Evolutionary conservation across 2,888 invertebrate genomes (phyloP), one percentile per base, ranked within the genome.

Genomic region (Diabrotica balteata): DNA sequence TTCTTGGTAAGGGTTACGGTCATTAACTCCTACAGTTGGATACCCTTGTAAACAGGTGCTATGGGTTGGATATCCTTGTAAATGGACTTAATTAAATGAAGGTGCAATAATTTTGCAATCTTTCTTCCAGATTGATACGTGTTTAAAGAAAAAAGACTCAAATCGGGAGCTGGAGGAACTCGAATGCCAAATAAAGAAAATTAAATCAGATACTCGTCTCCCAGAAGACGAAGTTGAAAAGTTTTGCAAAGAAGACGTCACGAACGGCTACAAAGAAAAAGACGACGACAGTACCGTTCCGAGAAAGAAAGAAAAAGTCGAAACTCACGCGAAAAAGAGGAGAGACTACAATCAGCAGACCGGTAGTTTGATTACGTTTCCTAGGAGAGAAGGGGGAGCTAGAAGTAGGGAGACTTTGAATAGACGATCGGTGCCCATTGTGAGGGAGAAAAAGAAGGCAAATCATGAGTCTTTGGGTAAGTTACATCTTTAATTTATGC

Each of bases 241-340:
- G 70, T 83, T 81, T 68, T 80, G 80, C 69, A 84, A 84, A 72
- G 84, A 84, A 74, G 80, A 83, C 60, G 75, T 80, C 58, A 82
- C 81, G 4, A 83, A 81, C 73, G 77, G 79, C 61, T 80, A 82
- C 69, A 80, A 80, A 62, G 84, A 84, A 74, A 85, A 85, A 71
- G 85, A 85, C 55, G 84, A 83, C 51, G 83, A 84, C 63, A 82
- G 83, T 52, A 81, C 81, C 4, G 84, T 86, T 62, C 82, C 84
- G 7, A 83, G 86, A 57, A 88, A 88, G 77, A 87, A 86, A 76
- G 87, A 87, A 75, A 88, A 86, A 74, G 86, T 86, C 82, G 86
- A 83, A 68, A 73, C 77, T 43, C 78, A 74, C 61, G 78, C 82
- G 58, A 84, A 84, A 75, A 84, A 83, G 73, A 75, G 83, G 61